Percentiles rank a stretch among this genome's conserved stretches.
phyloP scores from a whole-genome alignment of 2,113 vertebrate species.

The Petrocephalus microphthalmus region DNA sequence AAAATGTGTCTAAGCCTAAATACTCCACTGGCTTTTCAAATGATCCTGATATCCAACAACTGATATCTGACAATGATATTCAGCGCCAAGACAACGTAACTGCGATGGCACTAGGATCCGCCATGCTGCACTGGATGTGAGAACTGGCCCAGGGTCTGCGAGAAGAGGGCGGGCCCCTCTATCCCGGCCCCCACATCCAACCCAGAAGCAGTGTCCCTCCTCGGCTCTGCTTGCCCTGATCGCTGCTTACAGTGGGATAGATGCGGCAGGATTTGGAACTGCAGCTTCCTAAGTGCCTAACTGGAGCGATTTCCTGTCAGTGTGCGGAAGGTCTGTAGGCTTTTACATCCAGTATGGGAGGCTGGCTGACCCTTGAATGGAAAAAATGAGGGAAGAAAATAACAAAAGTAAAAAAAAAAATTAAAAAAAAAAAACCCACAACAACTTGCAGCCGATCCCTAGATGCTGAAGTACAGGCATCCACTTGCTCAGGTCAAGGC shows the following conservation, averaged over 20 bases:
- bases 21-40: not conserved
- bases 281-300: not conserved
- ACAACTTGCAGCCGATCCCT: slow-evolving; percentile 1
- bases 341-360: slow-evolving; percentile 12
- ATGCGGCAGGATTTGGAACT: not conserved
- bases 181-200: not conserved
- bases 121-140: not conserved
- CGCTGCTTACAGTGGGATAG: not conserved
- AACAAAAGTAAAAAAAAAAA: not conserved
- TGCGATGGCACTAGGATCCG: not conserved
- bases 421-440: not conserved
- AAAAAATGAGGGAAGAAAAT: not conserved
- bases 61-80: not conserved
- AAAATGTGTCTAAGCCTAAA: not conserved
- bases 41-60: not conserved
- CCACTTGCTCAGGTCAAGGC: slow-evolving; percentile 45
- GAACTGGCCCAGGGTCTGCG: not conserved
- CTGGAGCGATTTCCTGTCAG: not conserved
- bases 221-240: not conserved
- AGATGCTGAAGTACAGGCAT: not conserved
- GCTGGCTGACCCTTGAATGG: not conserved
- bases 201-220: not conserved
- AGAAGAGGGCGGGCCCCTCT: not conserved
- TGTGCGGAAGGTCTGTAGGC: not conserved
- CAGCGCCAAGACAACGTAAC: not conserved